Conservation (phyloP, 2,888 invertebrate genomes). For the Camponotus fellah region DNA sequence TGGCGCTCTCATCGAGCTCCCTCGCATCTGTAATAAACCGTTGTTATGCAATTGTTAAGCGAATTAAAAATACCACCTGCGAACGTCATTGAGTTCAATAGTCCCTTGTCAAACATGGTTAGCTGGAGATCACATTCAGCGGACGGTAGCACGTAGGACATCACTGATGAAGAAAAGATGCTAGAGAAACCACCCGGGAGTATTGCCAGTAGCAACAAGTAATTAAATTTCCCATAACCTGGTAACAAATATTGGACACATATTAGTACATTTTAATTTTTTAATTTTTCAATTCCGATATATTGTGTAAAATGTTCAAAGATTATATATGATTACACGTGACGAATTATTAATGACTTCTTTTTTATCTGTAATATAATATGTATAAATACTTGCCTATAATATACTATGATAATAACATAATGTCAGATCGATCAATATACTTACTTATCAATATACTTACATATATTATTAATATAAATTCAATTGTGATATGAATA, state of each 20-base stretch:
- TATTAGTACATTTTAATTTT: background rate
- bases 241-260: background rate
- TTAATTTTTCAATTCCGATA: background rate
- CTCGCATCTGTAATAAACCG: conserved; percentile 59
- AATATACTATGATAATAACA: background rate
- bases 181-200: conserved; percentile 87
- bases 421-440: no score
- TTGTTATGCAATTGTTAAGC: conserved; percentile 52
- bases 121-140: conserved; percentile 87
- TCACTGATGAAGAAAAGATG: conserved; percentile 87
- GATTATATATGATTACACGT: background rate
- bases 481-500: background rate
- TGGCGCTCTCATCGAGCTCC: conserved; percentile 43
- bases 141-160: conserved; percentile 88
- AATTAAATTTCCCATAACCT: conserved; percentile 88
- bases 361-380: background rate
- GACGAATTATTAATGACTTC: background rate
- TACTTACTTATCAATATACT: no score
- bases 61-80: conserved; percentile 84
- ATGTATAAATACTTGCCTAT: background rate
- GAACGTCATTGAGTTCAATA: conserved; percentile 88
- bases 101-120: conserved; percentile 87
- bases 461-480: background rate
- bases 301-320: background rate
- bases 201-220: conserved; percentile 86